These are phyloP conservation scores for Acanthis flammea DNA, from an alignment of 2,797 vertebrate genomes.

Conservation along the genomic window DNA sequence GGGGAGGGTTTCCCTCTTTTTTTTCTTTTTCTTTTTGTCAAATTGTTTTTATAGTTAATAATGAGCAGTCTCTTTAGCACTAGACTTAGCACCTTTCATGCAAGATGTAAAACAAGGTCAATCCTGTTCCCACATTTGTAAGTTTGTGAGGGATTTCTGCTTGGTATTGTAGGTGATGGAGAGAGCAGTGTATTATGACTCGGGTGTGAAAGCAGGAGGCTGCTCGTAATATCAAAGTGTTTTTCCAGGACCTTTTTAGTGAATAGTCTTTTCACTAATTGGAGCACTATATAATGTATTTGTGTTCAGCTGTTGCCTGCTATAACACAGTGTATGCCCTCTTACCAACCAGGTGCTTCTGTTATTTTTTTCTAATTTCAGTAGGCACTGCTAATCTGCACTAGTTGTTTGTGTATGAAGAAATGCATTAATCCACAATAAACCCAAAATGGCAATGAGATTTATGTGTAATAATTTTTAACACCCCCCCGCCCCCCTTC, in stretches of 20 bases:
- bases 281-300: not conserved
- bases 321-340: not conserved
- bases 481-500: accelerated
- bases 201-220: not conserved
- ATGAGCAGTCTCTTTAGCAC: not conserved
- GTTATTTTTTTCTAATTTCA: not conserved
- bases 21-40: not conserved
- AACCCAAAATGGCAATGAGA: not conserved
- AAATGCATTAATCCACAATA: not conserved
- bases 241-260: not conserved
- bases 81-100: not conserved
- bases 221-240: not conserved
- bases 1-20: accelerated
- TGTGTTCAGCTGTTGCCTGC: constrained; percentile 22
- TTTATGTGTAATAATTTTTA: not conserved
- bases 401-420: not conserved
- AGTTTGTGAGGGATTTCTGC: not conserved
- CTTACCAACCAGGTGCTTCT: constrained; percentile 16
- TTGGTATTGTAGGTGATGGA: not conserved
- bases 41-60: constrained; percentile 27
- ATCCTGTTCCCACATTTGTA: not conserved
- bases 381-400: not conserved
- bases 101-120: constrained; percentile 1
- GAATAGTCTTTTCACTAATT: not conserved
- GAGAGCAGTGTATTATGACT: not conserved